Evolutionary conservation across 2,888 invertebrate genomes (phyloP), one percentile per base, ranked within the genome.

Genomic region (Tridacna gigas): DNA sequence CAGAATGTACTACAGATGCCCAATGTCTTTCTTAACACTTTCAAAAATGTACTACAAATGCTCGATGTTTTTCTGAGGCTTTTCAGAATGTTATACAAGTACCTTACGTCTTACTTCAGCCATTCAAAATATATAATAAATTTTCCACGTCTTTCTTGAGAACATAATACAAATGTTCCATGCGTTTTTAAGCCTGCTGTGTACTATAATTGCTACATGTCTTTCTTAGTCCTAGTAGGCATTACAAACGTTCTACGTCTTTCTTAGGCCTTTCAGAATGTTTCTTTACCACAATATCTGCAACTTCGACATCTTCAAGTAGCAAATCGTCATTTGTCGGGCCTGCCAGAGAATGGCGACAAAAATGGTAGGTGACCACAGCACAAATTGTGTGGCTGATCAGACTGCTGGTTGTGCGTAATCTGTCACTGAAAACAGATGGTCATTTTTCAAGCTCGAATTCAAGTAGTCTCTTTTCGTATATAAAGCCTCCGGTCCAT

Each of bases 351-450:
- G n/a, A 9, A 22, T n/a, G 20, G 22, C 63, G 37, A 45, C 92
- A 91, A 0, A 91, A 60, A 20, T 88, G 86, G 67, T 91, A 71
- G 0, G 90, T 88, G 1, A 90, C 83, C 0, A 89, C 88, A 0
- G 90, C 89, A 67, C 91, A 89, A 74, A 89, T 86, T 3, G 89
- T 89, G 66, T 93, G 92, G 77, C 91, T 90, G 13, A 91, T 78
- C 22, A 89, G 88, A 82, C 91, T 93, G 67, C 89, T 86, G 4
- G 89, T 84, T 0, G 92, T 89, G 12, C 93, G 82, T 5, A 91
- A 77, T 12, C 93, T 87, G 65, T 93, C 93, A 51, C 92, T 92
- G 91, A 9, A 82, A 87, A 11, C 2, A 56, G 20, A 56, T 15
- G 56, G 56, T 20, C 11, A 56, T 56, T 56, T 20, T 56, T 56